Percentiles rank a stretch among this genome's conserved stretches.
Evolutionary conservation across 1,140 invertebrate species (phyloP).

Genomic region (Drosophila auraria): DNA sequence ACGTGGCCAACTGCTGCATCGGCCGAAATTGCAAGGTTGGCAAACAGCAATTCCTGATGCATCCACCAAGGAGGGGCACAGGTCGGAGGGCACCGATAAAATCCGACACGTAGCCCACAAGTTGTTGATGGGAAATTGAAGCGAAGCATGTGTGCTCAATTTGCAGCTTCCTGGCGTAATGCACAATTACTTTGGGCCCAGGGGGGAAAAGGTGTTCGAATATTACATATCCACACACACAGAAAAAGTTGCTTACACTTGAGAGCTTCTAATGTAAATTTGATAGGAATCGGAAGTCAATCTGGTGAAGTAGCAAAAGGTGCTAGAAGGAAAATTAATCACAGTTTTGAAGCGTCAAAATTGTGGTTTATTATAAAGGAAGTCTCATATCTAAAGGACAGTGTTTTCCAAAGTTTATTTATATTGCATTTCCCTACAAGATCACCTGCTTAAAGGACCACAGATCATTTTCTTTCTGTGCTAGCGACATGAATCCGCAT

Average conservation of each 20-base stretch:
- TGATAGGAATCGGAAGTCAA: conserved; percentile 4
- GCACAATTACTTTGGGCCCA: conserved; percentile 45
- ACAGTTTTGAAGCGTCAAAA: background rate
- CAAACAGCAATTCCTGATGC: conserved; percentile 30
- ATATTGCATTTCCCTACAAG: background rate
- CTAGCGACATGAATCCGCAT: conserved; percentile 36
- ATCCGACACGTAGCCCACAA: conserved; percentile 43
- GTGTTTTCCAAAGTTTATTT: background rate
- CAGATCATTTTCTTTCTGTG: background rate
- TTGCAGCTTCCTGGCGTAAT: conserved; percentile 44
- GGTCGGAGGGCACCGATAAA: background rate
- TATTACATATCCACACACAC: conserved; percentile 44
- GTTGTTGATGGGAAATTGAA: conserved; percentile 58
- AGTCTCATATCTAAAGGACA: too few relatives aligned
- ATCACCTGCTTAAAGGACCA: background rate
- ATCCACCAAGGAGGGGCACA: background rate
- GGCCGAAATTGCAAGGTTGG: conserved; percentile 54
- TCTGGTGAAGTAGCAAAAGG: background rate
- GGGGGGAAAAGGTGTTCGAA: conserved; percentile 16
- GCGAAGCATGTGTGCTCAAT: conserved; percentile 48
- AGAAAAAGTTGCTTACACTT: background rate
- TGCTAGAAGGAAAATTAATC: too few relatives aligned
- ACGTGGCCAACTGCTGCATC: conserved; percentile 49
- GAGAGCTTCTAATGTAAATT: conserved; percentile 3
- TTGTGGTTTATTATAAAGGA: too few relatives aligned